Base-by-base conservation (phyloP, 2,888 invertebrate species). In the Altica lythri region DNA sequence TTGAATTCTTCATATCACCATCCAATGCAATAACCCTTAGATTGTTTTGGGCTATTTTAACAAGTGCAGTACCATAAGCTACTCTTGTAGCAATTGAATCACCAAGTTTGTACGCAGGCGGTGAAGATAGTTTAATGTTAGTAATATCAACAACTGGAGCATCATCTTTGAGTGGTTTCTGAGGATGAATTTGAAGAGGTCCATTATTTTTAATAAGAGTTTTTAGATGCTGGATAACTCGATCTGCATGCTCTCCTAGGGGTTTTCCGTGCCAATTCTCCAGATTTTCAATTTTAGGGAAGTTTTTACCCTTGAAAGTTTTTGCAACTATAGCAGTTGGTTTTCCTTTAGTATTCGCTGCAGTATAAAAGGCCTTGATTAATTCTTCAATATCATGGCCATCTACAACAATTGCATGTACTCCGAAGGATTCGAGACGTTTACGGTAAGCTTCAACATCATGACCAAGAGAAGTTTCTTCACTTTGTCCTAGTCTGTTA, bases 261-360 rank as follows among this genome's bases (percentile, higher is more conserved):
- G 99, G 88, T 77, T 99, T 99, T 45, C 99, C 99, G 73, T 99
- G 99, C 97, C 97, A 99, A 78, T 95, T 94, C 53, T 95, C 92
- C 63, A 84, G 67, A 75, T 99, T 92, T 76, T 96, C 97, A 70
- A 99, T 93, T 46, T 87, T 87, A 32, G 89, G 86, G 79, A 94
- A 94, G 68, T 86, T 87, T 73, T 84, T 90, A 14, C 99, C 99
- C 79, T 99, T 99, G 77, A 83, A 92, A 0, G 99, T 99, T 79
- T 97, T 96, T 45, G 95, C 95, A 58, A 99, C 79, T 53, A 99
- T 81, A 22, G 95, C 96, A 9, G 96, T 95, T 40, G 98, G 98
- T 67, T 87, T 86, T 60, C 86, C 92, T 71, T 86, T 81, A 0
- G 86, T 87, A 9, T 77, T 77, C 13, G 86, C 77, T 1, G 93